Base-by-base conservation (phyloP, 2,888 invertebrate species). In the Cryptus viduatorius region DNA sequence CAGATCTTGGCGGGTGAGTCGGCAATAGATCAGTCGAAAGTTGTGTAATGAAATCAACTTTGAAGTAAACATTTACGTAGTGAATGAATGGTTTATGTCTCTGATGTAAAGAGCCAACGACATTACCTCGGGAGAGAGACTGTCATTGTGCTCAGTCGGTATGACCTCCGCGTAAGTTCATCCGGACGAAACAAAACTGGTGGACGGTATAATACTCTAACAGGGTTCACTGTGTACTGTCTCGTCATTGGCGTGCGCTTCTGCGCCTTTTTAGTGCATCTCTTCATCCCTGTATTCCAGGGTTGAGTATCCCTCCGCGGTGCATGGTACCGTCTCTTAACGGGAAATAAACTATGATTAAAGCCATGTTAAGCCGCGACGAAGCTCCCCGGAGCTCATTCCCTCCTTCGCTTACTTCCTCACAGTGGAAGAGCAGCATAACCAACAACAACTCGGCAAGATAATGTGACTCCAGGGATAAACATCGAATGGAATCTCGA, bases 321-420 rank as follows among this genome's bases (percentile, higher is more conserved):
- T 19, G 44, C 64, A 82, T 75, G 71, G 59, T 37, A 14, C 71
- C 67, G 65, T 79, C 72, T 65, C 69, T 79, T 78, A 86, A 85
- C 88, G 80, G 82, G 86, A 82, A 86, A 86, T 80, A 83, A 88
- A 86, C 86, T 80, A 84, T 87, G 87, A 89, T 90, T 90, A 87
- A 90, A 88, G 79, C 85, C 84, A 79, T 71, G 87, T 87, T 86
- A 79, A 86, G 86, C 83, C 76, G 65, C 86, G 67, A 77, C 59
- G 77, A 83, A 73, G 81, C 78, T 71, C 78, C 78, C 48, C 64
- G 80, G 56, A 16, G 19, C 42, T 44, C 37, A 29, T 64, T 73
- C 44, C 50, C 77, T 68, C 53, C 75, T 77, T 73, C 69, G 19
- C 73, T 72, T 53, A 37, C 67, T 3, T 14, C 56, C 56, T 14